Evolutionary conservation across 2,888 invertebrate species (phyloP), one percentile per base, ranked within the genome.

Genomic region (Drosophila ustulata): DNA sequence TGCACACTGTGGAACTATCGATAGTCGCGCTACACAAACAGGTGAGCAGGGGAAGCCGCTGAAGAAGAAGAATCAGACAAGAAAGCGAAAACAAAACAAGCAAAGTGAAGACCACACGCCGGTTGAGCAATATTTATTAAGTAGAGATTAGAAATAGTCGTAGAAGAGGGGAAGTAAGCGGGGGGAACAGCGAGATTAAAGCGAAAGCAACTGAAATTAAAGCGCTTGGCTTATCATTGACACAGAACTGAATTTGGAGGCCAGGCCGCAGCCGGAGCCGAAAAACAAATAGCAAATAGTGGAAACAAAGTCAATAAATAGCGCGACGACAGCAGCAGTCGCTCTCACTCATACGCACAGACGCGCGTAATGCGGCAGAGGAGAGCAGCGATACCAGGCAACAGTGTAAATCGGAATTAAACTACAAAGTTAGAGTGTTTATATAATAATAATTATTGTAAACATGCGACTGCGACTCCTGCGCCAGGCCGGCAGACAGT

Each of bases 141-240:
- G 23, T 7, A 8, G 18, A 56, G 56, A 30, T 50, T 37, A 55
- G 28, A 65, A 13, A 3, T 56, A 28, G 9, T 47, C 26, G 5
- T 9, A 49, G 13, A 9, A 7, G 32, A 37, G 46, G 53, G 34
- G 34, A 39, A 45, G 53, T 34, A 18, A 18, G 45, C 28, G 26
- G 32, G 46, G 39, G 52, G 18, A 28, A 47, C 13, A 34, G n/a
- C n/a, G 45, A 49, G 63, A 63, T 59, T 47, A 66, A 41, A 26
- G 23, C 61, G 58, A 37, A 34, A 49, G 37, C 52, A 56, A 53
- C 50, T 23, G 32, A 39, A 64, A 23, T 23, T 28, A 39, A 64
- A 23, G 55, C 50, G 51, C 41, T 58, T 46, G 28, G 62, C 67
- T 75, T 75, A 75, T 75, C 76, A 75, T 75, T 72, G 71, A 62